These are phyloP conservation scores for Diarsia mendica DNA, from an alignment of 2,888 invertebrate species.

Conservation along the genomic window DNA sequence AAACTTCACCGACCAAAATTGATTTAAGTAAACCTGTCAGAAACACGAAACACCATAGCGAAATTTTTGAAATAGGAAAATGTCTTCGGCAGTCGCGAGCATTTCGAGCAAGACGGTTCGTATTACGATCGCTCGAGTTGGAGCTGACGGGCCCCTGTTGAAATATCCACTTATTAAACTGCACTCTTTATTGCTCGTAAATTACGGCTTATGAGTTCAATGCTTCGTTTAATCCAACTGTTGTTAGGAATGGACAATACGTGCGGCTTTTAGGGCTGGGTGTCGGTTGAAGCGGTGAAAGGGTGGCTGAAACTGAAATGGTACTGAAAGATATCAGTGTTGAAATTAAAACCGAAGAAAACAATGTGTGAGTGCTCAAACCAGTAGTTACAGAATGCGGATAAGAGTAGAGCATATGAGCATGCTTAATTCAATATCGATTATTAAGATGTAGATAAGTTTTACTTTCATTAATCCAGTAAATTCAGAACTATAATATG, in stretches of 20 bases:
- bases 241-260: constrained; percentile 68
- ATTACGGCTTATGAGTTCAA: constrained; percentile 83
- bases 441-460: neutral
- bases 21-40: constrained; percentile 44
- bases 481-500: neutral
- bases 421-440: neutral
- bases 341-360: constrained; percentile 1
- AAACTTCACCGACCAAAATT: constrained; percentile 33
- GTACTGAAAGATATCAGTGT: constrained; percentile 6
- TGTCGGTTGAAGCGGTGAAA: constrained; percentile 28
- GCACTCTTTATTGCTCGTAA: constrained; percentile 84
- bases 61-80: constrained; percentile 66
- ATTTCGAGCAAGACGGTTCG: constrained; percentile 62
- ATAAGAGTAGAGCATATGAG: no score
- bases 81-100: constrained; percentile 58
- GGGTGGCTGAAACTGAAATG: constrained; percentile 4
- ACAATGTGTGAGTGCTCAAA: neutral
- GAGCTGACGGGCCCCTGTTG: constrained; percentile 73
- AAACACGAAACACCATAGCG: constrained; percentile 55
- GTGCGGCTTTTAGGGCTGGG: constrained; percentile 56
- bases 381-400: neutral
- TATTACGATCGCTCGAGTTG: constrained; percentile 72
- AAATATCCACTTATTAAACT: constrained; percentile 83
- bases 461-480: neutral
- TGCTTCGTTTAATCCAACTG: constrained; percentile 78